phyloP scores from a whole-genome alignment of 2,113 vertebrate genomes.

The Megaleporinus macrocephalus region DNA sequence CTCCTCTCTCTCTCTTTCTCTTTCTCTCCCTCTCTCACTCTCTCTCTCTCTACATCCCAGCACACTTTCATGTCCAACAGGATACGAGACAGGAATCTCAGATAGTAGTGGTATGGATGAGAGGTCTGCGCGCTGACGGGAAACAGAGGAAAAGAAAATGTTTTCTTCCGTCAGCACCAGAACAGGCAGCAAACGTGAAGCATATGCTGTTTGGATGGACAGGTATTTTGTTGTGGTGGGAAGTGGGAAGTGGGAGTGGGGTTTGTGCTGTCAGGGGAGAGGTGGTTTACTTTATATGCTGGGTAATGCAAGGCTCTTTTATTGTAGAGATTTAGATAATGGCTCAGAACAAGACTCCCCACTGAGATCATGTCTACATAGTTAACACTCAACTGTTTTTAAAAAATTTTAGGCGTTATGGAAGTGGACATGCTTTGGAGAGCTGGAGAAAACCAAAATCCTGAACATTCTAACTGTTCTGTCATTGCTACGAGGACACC shows the following conservation, averaged over 20 bases:
- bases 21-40: constrained; percentile 56
- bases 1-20: constrained; percentile 63
- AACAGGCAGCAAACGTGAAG: constrained; percentile 67
- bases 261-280: background rate
- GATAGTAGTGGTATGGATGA: constrained; percentile 71
- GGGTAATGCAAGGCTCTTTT: background rate
- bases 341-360: background rate
- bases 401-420: background rate
- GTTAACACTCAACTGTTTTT: background rate
- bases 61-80: constrained; percentile 79
- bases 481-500: background rate
- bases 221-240: background rate
- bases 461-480: background rate
- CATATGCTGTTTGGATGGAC: constrained; percentile 50
- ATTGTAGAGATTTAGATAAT: background rate
- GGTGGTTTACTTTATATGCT: background rate
- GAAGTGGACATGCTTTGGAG: no score
- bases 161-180: constrained; percentile 59
- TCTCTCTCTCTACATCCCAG: constrained; percentile 66
- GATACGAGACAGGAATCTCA: constrained; percentile 77
- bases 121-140: constrained; percentile 73
- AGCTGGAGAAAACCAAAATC: background rate
- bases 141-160: constrained; percentile 59
- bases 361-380: background rate
- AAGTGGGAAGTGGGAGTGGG: background rate